Percentiles rank a stretch among this genome's conserved stretches.
phyloP scores from a whole-genome alignment of 2,888 invertebrate genomes.

The Schizaphis graminum region DNA sequence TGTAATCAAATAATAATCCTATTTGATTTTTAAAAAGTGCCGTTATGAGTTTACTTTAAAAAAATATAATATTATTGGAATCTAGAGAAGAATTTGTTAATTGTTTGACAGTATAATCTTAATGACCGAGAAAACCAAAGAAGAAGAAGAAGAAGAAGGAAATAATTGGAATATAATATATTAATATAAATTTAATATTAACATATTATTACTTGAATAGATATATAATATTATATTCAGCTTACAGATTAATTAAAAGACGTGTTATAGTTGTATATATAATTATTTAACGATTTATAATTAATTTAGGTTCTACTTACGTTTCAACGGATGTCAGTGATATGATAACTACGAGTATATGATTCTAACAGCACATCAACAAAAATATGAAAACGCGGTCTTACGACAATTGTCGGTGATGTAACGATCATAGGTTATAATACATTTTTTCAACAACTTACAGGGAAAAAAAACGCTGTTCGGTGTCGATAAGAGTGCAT shows the following conservation, averaged over 20 bases:
- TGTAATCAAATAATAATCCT: neutral
- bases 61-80: too few relatives aligned
- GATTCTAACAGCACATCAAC: neutral
- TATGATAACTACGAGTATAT: neutral
- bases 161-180: too few relatives aligned
- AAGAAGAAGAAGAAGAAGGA: too few relatives aligned
- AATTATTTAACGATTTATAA: neutral
- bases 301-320: neutral
- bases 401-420: neutral
- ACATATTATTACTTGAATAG: too few relatives aligned
- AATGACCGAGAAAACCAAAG: too few relatives aligned
- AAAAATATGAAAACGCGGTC: neutral
- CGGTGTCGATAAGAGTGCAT: neutral
- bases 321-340: neutral
- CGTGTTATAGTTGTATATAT: neutral
- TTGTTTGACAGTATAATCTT: too few relatives aligned
- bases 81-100: too few relatives aligned
- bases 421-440: slow-evolving; percentile 5
- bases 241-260: neutral
- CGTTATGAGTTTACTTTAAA: neutral
- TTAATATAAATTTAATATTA: too few relatives aligned
- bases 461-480: neutral
- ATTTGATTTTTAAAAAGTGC: neutral
- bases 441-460: neutral
- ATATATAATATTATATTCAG: neutral